Conservation (phyloP, 2,113 vertebrate genomes). For the Grallaria varia region DNA sequence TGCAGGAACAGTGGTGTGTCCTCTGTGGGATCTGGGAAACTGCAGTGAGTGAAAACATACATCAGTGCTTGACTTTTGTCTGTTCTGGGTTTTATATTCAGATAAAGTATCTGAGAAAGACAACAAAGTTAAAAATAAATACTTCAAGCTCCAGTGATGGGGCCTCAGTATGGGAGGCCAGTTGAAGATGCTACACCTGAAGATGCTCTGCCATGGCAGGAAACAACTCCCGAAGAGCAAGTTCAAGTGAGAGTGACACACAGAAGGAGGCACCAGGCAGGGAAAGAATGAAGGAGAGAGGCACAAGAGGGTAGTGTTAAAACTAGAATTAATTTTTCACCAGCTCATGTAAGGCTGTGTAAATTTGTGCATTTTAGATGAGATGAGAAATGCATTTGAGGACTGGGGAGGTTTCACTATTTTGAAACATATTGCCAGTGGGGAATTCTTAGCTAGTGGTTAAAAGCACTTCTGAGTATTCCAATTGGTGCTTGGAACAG, state of each 20-base stretch:
- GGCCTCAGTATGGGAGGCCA: background rate
- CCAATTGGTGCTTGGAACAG: background rate
- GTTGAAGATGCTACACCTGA: too few relatives aligned
- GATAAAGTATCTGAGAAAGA: background rate
- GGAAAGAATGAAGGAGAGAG: background rate
- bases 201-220: background rate
- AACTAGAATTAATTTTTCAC: background rate
- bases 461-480: background rate
- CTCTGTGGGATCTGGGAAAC: background rate
- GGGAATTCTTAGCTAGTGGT: background rate
- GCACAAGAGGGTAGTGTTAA: background rate
- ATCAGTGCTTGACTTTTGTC: background rate
- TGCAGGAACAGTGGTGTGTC: background rate
- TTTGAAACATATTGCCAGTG: accelerated
- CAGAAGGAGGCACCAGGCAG: background rate
- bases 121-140: background rate
- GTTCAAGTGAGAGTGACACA: background rate
- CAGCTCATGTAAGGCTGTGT: background rate
- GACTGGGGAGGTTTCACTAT: background rate
- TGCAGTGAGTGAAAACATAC: background rate
- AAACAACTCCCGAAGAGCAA: background rate
- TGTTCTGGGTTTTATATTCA: background rate
- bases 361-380: background rate
- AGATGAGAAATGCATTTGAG: background rate
- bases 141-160: background rate